Percentiles rank a stretch among this genome's conserved stretches.
phyloP scores from a whole-genome alignment of 2,113 vertebrate species.

The Alectura lathami region DNA sequence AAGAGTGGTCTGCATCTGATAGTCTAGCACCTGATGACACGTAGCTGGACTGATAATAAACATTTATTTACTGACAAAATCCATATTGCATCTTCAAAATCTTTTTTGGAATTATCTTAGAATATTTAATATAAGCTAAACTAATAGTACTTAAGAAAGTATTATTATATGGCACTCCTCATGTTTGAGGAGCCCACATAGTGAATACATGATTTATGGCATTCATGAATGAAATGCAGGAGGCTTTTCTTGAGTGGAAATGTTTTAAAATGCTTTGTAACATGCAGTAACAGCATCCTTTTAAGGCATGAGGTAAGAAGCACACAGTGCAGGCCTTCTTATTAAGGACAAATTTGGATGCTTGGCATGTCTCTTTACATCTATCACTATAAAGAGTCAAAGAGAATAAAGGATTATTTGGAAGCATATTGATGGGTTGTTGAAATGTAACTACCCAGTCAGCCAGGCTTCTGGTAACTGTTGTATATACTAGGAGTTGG shows the following conservation, averaged over 20 bases:
- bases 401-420: constrained; percentile 13
- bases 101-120: background rate
- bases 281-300: background rate
- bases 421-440: constrained; percentile 1
- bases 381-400: background rate
- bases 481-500: background rate
- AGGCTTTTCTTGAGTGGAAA: background rate
- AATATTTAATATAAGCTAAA: background rate
- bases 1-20: background rate
- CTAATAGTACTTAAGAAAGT: background rate
- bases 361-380: background rate
- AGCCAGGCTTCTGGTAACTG: background rate
- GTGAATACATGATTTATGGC: background rate
- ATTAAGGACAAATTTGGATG: background rate
- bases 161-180: background rate
- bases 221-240: background rate
- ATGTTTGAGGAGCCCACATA: background rate
- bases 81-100: background rate
- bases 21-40: background rate
- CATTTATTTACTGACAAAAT: background rate
- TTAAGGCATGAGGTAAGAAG: background rate
- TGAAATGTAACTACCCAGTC: background rate
- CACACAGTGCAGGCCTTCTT: background rate
- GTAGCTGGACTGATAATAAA: background rate
- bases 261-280: background rate